Evolutionary conservation across 1,140 invertebrate species (phyloP), one percentile per base, ranked within the genome.

Genomic region (Pogonus chalceus): DNA sequence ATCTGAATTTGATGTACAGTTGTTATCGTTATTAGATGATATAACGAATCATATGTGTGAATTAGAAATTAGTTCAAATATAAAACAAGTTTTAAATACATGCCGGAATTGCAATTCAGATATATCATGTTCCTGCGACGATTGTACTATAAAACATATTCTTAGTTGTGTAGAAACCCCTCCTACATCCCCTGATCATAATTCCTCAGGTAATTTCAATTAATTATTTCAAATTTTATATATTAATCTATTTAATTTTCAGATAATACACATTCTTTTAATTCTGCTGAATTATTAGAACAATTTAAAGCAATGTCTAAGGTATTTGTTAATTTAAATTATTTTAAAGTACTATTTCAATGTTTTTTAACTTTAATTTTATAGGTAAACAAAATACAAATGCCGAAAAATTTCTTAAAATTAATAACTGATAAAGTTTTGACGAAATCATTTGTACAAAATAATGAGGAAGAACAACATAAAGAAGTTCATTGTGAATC

Each of bases 1-100:
- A 16, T 7, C 18, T 18, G 37, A 43, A 18, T 43, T 43, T 16
- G 37, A 43, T 18, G 37, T 43, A 12, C 37, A 43, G 18, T 16
- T 43, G 9, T 43, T 43, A 16, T 43, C 37, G 4, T 18, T 43
- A 43, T 43, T 43, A 18, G 37, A 43, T 18, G 37, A 43, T 43
- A 43, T 43, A 10, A 43, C 37, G 18, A 43, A 43, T 43, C 37
- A 43, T 43, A 43, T 43, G 18, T 12, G 37, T 18, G 37, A 43
- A 12, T 43, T 43, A 18, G 18, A 43, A 12, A 10, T 43, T 4
- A 43, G 18, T 43, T 10, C 37, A 12, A 43, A 18, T 43, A 43
- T 10, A 43, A 43, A 18, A 3, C 7, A 18, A 4, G 37, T 3
- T 18, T 12, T 9, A 9, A 18, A 43, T 9, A 12, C 37, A 4